Evolutionary conservation across 2,888 invertebrate species (phyloP).

Genomic region (Stomorhina lunata): DNA sequence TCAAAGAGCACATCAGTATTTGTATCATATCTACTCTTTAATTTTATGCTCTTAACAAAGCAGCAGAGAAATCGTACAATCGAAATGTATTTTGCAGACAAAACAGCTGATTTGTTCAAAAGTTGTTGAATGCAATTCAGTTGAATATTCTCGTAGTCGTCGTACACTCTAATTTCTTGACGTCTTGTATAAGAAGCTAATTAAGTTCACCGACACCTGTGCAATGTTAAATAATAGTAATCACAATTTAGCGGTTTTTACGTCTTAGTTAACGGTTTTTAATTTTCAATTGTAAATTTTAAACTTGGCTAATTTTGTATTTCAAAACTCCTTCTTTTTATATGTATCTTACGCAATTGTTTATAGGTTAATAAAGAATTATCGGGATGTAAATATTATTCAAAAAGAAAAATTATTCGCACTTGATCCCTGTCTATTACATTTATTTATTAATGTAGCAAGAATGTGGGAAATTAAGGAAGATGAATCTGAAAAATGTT

Average conservation of each 20-base stretch:
- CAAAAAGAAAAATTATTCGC: too few species aligned
- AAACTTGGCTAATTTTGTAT: too few species aligned
- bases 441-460: too few species aligned
- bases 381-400: too few species aligned
- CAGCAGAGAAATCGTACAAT: not conserved
- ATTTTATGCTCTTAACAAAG: slow-evolving; percentile 2
- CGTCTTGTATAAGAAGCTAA: slow-evolving; percentile 31
- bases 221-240: not conserved
- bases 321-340: too few species aligned
- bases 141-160: too few species aligned
- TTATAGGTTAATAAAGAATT: too few species aligned
- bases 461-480: too few species aligned
- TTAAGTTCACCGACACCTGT: slow-evolving; percentile 64
- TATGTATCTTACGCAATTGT: too few species aligned
- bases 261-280: not conserved
- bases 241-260: slow-evolving; percentile 17
- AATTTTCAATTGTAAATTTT: not conserved
- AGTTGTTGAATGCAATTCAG: slow-evolving; percentile 7
- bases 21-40: not conserved
- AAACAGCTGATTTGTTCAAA: slow-evolving; percentile 53
- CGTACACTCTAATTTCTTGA: not conserved
- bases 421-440: too few species aligned
- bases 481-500: too few species aligned
- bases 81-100: slow-evolving; percentile 19
- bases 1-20: not conserved